A percentile compares a stretch with the other conserved stretches of the same genome.
Evolutionary conservation across 1,140 invertebrate genomes (phyloP).

Genomic region (Lerema accius): DNA sequence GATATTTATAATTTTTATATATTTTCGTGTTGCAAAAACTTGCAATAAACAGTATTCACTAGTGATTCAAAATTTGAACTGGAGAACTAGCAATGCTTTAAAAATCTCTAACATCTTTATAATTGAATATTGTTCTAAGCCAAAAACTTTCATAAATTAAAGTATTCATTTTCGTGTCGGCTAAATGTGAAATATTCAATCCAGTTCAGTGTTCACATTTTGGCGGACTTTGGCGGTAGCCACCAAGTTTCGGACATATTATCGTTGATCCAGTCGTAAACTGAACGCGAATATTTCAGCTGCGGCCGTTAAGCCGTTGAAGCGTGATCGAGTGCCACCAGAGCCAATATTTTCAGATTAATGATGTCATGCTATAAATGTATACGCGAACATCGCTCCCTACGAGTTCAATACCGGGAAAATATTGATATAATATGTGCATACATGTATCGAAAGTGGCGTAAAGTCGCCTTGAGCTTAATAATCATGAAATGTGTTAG

Average conservation of each 20-base stretch:
- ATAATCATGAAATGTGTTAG: too few relatives aligned
- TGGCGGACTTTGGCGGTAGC: not conserved
- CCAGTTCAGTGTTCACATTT: too few relatives aligned
- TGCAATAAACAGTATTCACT: not conserved
- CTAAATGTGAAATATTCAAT: not conserved
- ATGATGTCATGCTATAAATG: constrained; percentile 25
- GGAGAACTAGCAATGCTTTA: too few relatives aligned
- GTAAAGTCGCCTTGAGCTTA: too few relatives aligned
- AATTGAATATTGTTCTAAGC: not conserved
- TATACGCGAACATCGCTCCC: constrained; percentile 17
- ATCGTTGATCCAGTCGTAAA: constrained; percentile 11
- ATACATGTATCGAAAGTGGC: too few relatives aligned
- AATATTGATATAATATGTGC: not conserved
- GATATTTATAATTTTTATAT: too few relatives aligned
- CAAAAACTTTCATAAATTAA: too few relatives aligned
- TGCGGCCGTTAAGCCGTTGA: constrained; percentile 14
- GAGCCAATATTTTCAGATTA: constrained; percentile 29
- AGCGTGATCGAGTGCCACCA: constrained; percentile 12
- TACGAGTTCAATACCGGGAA: not conserved
- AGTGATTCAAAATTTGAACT: not conserved
- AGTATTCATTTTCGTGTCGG: too few relatives aligned
- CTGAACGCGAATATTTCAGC: constrained; percentile 13
- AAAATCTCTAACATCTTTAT: too few relatives aligned
- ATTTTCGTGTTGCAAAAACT: too few relatives aligned
- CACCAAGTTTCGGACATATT: not conserved